A percentile compares a stretch with the other conserved stretches of the same genome.
Conservation (phyloP, 1,140 invertebrate genomes). For the Eriosoma lanigerum region DNA sequence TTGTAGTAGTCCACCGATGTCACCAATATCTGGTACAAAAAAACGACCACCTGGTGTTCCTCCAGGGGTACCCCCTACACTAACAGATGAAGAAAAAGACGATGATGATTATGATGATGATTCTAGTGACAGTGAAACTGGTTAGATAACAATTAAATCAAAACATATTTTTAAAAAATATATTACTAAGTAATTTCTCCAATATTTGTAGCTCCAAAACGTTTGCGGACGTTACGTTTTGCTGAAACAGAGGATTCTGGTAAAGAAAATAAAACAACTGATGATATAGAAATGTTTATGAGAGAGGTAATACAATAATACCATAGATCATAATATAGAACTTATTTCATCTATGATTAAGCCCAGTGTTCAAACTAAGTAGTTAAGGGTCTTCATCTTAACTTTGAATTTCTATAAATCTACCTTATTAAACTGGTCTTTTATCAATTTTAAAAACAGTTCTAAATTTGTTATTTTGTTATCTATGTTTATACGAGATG, state of each 20-base stretch:
- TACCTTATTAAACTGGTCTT: too few species aligned
- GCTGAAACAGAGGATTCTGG: constrained; percentile 25
- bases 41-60: constrained; percentile 84
- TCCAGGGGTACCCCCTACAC: constrained; percentile 76
- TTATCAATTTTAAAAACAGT: too few species aligned
- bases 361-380: too few species aligned
- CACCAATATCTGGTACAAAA: constrained; percentile 53
- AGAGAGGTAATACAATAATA: constrained; percentile 23
- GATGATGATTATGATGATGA: constrained; percentile 55
- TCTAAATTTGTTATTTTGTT: too few species aligned
- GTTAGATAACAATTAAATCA: neutral
- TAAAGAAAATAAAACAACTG: constrained; percentile 46
- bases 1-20: constrained; percentile 53
- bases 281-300: constrained; percentile 51
- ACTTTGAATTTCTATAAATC: too few species aligned
- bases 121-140: constrained; percentile 33
- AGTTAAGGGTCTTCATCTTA: too few species aligned
- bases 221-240: constrained; percentile 19
- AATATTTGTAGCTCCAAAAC: constrained; percentile 6
- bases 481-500: too few species aligned
- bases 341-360: too few species aligned
- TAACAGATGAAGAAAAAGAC: constrained; percentile 68
- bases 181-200: neutral
- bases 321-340: too few species aligned
- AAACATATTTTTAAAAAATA: neutral